These are phyloP conservation scores for Thymallus thymallus DNA, from an alignment of 2,113 vertebrate species.

Conservation along the genomic window DNA sequence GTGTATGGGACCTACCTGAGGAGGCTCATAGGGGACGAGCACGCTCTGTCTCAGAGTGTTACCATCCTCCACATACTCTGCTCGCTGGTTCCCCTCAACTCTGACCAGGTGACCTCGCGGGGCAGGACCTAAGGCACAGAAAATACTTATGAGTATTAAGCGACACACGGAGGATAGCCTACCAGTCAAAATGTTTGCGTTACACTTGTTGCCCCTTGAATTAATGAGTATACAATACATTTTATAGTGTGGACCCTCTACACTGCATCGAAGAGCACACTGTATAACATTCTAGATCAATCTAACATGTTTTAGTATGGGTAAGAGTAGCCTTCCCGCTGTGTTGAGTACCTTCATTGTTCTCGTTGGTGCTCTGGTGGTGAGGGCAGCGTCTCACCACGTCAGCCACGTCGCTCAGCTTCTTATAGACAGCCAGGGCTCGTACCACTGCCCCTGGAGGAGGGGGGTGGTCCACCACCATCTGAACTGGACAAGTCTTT, in stretches of 20 bases:
- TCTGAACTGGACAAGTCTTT: constrained; percentile 74
- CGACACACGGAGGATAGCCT: too few species aligned
- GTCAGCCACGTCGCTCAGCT: constrained; percentile 71
- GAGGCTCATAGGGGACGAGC: constrained; percentile 70
- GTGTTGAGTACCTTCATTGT: constrained; percentile 56
- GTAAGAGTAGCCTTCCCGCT: too few species aligned
- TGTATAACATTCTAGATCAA: too few species aligned
- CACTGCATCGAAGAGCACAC: too few species aligned
- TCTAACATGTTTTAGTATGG: too few species aligned
- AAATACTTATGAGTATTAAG: neutral
- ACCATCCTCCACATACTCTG: constrained; percentile 59
- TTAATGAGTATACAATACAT: too few species aligned
- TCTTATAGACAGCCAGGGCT: constrained; percentile 77
- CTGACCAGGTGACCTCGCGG: constrained; percentile 76
- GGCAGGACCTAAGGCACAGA: constrained; percentile 47
- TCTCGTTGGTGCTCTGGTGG: constrained; percentile 69
- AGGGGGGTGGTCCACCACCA: constrained; percentile 51
- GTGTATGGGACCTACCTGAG: constrained; percentile 63
- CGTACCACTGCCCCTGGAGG: constrained; percentile 58
- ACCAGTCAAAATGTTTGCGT: too few species aligned
- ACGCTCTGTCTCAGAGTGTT: constrained; percentile 73
- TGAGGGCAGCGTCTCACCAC: constrained; percentile 78
- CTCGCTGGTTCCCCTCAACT: constrained; percentile 70
- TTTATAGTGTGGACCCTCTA: too few species aligned
- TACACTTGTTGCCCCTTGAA: too few species aligned